phyloP scores from a whole-genome alignment of 2,113 vertebrate species.

The Pyxicephalus adspersus region DNA sequence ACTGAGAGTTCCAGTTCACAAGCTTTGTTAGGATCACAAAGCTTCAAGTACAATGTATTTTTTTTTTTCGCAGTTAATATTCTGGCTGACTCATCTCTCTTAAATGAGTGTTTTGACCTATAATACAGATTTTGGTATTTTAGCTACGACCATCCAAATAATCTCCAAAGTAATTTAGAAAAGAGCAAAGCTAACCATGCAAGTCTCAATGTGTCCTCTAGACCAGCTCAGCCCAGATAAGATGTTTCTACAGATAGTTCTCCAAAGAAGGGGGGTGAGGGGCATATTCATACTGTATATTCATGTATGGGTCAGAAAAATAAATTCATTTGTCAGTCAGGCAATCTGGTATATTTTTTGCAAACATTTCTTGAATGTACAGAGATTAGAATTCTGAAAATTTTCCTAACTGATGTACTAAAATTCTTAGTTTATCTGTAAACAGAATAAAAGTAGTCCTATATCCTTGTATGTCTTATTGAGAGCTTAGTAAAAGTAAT shows the following conservation, averaged over 20 bases:
- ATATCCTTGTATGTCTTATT: too few relatives aligned
- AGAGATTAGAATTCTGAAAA: too few relatives aligned
- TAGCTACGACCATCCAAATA: slow-evolving; percentile 50
- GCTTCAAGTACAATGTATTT: slow-evolving; percentile 45
- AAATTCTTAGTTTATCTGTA: too few relatives aligned
- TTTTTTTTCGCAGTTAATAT: slow-evolving; percentile 44
- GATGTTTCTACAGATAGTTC: slow-evolving; percentile 33
- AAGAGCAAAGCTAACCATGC: slow-evolving; percentile 66
- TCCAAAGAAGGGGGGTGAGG: slow-evolving; percentile 12
- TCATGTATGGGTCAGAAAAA: background rate
- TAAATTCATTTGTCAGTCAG: background rate
- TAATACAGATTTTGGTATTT: slow-evolving; percentile 53
- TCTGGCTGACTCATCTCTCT: slow-evolving; percentile 48
- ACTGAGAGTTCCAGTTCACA: slow-evolving; percentile 32
- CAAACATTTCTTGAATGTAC: too few relatives aligned
- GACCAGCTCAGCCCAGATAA: slow-evolving; percentile 34
- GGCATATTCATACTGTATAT: slow-evolving; percentile 42
- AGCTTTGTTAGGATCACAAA: slow-evolving; percentile 39
- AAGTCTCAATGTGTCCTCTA: slow-evolving; percentile 64
- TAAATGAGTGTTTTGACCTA: slow-evolving; percentile 53
- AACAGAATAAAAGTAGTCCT: too few relatives aligned
- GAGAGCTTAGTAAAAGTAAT: too few relatives aligned
- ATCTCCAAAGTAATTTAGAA: slow-evolving; percentile 29
- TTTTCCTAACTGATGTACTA: too few relatives aligned
- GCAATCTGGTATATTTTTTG: too few relatives aligned